Evolutionary conservation across 2,888 invertebrate species (phyloP), one percentile per base, ranked within the genome.

Genomic region (Cantharis lateralis): DNA sequence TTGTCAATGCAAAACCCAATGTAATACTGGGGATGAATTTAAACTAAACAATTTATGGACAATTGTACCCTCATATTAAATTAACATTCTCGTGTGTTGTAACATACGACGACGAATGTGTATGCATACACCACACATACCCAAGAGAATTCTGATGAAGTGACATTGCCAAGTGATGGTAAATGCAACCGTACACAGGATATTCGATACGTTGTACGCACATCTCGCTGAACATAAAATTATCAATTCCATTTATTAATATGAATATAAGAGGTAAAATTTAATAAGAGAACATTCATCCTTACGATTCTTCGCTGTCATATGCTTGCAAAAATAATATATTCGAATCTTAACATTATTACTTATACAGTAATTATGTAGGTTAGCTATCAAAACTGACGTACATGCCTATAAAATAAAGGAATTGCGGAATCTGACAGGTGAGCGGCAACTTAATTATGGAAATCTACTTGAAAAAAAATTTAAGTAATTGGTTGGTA

Each of bases 91-190:
- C 68, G 26, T 62, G 68, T 73, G 73, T 68, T 26, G 62, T 73
- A 62, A 69, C 68, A 68, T 73, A 68, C 28, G 69, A 62, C 18
- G 26, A 28, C 26, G 26, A 28, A 28, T 28, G 73, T 69, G 68
- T 32, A 20, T 69, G 32, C 68, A 62, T 28, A 69, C 18, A 61
- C 15, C 26, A 69, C 26, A 62, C 69, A 62, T 61, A 68, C 66
- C 48, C 48, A 18, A n/a, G 68, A 69, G 62, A 62, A 66, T 78
- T 75, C 62, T 72, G 72, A 62, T 72, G 63, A 26, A 69, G 69
- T 48, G 70, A 74, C 74, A 74, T 74, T 74, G 70, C 70, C 16
- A 75, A 70, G 20, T 75, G 76, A 16, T 48, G 16, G 28, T 20
- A 18, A 32, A 18, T 74, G 61, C 32, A 71, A 71, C 66, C n/a